Conservation (phyloP, 1,140 invertebrate species). For the Bilobella aurantiaca region DNA sequence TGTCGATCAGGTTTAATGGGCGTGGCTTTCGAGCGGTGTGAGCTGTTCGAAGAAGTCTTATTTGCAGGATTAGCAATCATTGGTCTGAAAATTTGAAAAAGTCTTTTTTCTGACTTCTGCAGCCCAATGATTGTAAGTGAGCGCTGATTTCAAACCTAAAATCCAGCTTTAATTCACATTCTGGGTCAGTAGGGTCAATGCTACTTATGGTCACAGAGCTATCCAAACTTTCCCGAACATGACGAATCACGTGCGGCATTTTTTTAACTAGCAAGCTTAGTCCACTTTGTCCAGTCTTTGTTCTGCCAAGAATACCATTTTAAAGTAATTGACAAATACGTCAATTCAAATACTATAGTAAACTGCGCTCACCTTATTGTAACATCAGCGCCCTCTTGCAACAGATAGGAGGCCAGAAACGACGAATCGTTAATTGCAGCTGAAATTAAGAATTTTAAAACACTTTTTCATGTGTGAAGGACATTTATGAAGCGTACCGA, state of each 20-base stretch:
- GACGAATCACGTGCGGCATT: constrained; percentile 47
- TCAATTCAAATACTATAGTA: not conserved
- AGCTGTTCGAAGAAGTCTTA: not conserved
- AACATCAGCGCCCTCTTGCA: constrained; percentile 8
- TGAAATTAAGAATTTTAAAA: not conserved
- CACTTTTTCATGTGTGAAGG: not conserved
- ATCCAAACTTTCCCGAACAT: constrained; percentile 51
- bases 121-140: not conserved
- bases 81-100: not conserved
- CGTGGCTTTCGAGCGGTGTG: not conserved
- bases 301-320: too few relatives aligned
- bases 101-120: not conserved
- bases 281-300: constrained; percentile 68
- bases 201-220: constrained; percentile 61
- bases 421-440: constrained; percentile 73
- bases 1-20: not conserved
- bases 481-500: constrained; percentile 49
- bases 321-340: not conserved
- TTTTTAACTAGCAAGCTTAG: constrained; percentile 69
- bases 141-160: constrained; percentile 41
- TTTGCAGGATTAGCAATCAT: constrained; percentile 6
- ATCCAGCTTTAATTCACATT: constrained; percentile 66
- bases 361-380: not conserved
- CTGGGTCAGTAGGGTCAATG: constrained; percentile 66
- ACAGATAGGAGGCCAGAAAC: constrained; percentile 52